Conservation (phyloP, 2,113 vertebrate species). For the Dicerorhinus sumatrensis region DNA sequence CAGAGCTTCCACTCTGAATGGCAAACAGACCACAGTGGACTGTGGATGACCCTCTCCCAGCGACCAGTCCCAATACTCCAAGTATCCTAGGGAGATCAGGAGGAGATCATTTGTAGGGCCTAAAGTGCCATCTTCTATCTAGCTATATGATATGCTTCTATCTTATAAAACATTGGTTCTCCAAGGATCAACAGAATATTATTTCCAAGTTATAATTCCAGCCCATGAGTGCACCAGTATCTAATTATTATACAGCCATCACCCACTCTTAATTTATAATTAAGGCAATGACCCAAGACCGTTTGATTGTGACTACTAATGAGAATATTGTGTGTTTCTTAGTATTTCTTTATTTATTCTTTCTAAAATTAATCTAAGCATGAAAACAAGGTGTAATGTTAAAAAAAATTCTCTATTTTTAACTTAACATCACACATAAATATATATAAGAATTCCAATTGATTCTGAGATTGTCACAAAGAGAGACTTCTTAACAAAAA, state of each 20-base stretch:
- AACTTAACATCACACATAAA: background rate
- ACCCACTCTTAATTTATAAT: background rate
- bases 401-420: background rate
- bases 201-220: background rate
- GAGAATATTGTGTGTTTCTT: background rate
- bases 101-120: background rate
- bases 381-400: background rate
- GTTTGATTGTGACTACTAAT: background rate
- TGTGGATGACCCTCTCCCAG: background rate
- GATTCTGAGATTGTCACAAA: background rate
- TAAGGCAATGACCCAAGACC: background rate
- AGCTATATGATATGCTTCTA: background rate
- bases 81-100: background rate
- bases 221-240: background rate
- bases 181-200: background rate
- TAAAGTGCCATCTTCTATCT: background rate
- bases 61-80: background rate
- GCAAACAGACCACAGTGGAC: background rate
- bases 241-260: background rate
- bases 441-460: background rate
- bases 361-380: constrained; percentile 42
- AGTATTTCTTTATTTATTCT: background rate
- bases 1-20: background rate
- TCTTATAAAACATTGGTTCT: background rate
- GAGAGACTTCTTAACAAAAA: background rate